Evolutionary conservation across 2,113 vertebrate species (phyloP).

Genomic region (Zosterops borbonicus): DNA sequence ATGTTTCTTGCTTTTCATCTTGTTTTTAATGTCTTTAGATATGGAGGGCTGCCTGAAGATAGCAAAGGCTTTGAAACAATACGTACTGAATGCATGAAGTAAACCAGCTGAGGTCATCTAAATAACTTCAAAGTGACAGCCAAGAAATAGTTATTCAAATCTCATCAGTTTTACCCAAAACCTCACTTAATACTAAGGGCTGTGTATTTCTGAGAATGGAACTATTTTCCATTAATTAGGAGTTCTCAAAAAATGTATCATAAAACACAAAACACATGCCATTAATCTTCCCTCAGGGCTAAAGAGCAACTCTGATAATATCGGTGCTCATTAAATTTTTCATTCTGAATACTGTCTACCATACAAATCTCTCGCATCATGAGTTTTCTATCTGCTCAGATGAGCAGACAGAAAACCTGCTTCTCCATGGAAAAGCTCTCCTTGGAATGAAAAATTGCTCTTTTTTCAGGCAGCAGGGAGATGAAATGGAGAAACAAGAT

Average conservation of each 20-base stretch:
- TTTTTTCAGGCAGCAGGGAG: background rate
- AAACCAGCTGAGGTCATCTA: background rate
- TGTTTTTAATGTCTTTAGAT: background rate
- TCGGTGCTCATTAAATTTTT: background rate
- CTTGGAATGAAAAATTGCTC: background rate
- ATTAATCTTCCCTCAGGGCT: slow-evolving; percentile 10
- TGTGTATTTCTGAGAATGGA: background rate
- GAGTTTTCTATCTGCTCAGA: background rate
- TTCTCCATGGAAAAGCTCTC: background rate
- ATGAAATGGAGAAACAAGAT: background rate
- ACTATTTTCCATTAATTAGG: slow-evolving; percentile 27
- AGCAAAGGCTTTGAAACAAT: background rate
- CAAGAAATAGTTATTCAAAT: background rate
- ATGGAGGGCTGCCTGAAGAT: background rate
- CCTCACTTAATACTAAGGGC: background rate
- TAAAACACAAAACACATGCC: slow-evolving; percentile 2
- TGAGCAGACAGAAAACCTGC: background rate
- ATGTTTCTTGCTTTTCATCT: background rate
- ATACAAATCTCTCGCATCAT: background rate
- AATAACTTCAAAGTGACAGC: background rate
- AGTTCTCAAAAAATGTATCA: background rate
- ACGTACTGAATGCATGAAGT: background rate
- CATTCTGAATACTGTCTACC: background rate
- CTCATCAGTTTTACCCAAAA: background rate
- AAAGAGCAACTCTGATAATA: slow-evolving; percentile 14